Percentiles rank a stretch among this genome's conserved stretches.
phyloP scores from a whole-genome alignment of 2,797 vertebrate species.

The Taenioides sp. region DNA sequence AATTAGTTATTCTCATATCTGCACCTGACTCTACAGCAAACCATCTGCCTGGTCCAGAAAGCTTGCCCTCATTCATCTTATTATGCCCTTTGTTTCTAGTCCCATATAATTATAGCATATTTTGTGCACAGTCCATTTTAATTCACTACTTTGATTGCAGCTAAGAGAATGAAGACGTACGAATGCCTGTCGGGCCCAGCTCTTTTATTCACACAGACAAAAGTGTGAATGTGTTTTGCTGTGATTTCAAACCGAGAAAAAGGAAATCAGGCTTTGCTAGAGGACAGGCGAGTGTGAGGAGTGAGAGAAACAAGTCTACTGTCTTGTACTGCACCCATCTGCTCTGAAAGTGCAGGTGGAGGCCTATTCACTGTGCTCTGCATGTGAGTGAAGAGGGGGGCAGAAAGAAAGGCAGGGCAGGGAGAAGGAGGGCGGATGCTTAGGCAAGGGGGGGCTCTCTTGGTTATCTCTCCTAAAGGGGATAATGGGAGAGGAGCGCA shows the following conservation, averaged over 20 bases:
- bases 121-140: constrained; percentile 11
- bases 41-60: constrained; percentile 68
- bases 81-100: constrained; percentile 53
- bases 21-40: constrained; percentile 69
- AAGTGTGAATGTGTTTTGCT: constrained; percentile 48
- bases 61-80: constrained; percentile 42
- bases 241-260: constrained; percentile 46
- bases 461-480: constrained; percentile 82
- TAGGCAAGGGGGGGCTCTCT: constrained; percentile 58
- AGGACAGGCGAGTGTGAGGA: constrained; percentile 53
- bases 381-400: constrained; percentile 58
- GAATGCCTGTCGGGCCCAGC: constrained; percentile 14
- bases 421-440: constrained; percentile 71
- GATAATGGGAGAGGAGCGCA: constrained; percentile 82
- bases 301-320: constrained; percentile 69
- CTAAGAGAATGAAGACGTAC: constrained; percentile 25
- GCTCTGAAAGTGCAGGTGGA: constrained; percentile 84
- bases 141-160: constrained; percentile 16
- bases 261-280: constrained; percentile 38
- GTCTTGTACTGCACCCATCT: constrained; percentile 83
- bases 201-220: constrained; percentile 65
- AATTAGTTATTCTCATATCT: constrained; percentile 69
- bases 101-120: constrained; percentile 42
- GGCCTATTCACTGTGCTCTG: constrained; percentile 80
- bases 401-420: constrained; percentile 75